Conservation (phyloP, 2,888 invertebrate species). For the Metalampra italica region DNA sequence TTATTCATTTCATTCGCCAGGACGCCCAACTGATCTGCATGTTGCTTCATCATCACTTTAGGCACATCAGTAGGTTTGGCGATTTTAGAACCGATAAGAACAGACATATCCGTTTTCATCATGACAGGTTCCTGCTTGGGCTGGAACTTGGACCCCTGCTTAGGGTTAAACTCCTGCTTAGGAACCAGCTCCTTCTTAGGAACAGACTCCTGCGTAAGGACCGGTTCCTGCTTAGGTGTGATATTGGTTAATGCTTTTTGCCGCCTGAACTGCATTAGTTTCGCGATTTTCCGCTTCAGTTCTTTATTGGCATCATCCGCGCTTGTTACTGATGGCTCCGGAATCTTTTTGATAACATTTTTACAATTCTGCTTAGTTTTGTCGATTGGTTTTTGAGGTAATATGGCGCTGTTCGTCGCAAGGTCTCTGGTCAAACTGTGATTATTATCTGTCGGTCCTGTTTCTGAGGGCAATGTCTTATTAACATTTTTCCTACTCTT, state of each 20-base stretch:
- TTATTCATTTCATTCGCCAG: slow-evolving; percentile 27
- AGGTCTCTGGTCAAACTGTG: background rate
- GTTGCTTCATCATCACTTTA: slow-evolving; percentile 38
- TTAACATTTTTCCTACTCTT: too few relatives aligned
- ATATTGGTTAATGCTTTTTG: slow-evolving; percentile 19
- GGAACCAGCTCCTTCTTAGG: too few relatives aligned
- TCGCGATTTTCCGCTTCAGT: slow-evolving; percentile 45
- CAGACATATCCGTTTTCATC: background rate
- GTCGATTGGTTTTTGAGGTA: background rate
- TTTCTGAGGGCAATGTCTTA: background rate
- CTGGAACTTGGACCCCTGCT: too few relatives aligned
- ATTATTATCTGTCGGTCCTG: slow-evolving; percentile 6
- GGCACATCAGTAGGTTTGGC: slow-evolving; percentile 31
- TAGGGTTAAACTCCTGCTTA: too few relatives aligned
- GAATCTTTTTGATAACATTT: too few relatives aligned
- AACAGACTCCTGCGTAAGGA: too few relatives aligned
- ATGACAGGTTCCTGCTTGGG: background rate
- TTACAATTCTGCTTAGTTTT: background rate
- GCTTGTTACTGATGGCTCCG: too few relatives aligned
- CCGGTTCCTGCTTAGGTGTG: too few relatives aligned
- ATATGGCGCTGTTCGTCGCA: background rate
- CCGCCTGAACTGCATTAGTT: slow-evolving; percentile 48
- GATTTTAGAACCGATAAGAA: slow-evolving; percentile 2
- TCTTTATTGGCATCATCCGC: slow-evolving; percentile 24
- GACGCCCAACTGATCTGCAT: slow-evolving; percentile 28